phyloP scores from a whole-genome alignment of 2,888 invertebrate genomes.

The Agrochola circellaris region DNA sequence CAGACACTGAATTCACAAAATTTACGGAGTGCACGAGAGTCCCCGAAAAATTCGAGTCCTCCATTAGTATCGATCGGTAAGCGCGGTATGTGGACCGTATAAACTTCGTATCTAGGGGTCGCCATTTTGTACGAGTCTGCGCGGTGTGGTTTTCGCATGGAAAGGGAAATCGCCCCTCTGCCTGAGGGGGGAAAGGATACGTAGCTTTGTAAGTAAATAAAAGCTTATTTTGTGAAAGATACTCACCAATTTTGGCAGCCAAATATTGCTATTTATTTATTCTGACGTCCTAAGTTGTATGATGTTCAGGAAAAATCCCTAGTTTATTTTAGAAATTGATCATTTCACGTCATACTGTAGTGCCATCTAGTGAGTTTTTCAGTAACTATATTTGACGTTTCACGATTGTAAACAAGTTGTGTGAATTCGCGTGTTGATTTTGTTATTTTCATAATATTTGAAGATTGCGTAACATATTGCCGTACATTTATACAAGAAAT shows the following conservation, averaged over 20 bases:
- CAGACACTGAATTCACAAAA: slow-evolving; percentile 85
- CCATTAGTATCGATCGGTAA: slow-evolving; percentile 92
- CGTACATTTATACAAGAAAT: background rate
- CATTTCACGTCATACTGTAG: slow-evolving; percentile 83
- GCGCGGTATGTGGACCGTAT: slow-evolving; percentile 86
- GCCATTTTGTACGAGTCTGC: slow-evolving; percentile 94
- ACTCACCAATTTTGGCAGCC: slow-evolving; percentile 79
- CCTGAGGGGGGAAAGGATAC: slow-evolving; percentile 85
- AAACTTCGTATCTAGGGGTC: slow-evolving; percentile 89
- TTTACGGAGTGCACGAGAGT: slow-evolving; percentile 84
- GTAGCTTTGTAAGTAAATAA: slow-evolving; percentile 74
- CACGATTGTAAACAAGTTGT: slow-evolving; percentile 75
- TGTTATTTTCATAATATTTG: slow-evolving; percentile 46
- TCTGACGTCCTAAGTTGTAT: slow-evolving; percentile 69
- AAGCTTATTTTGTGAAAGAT: slow-evolving; percentile 64
- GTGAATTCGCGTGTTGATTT: slow-evolving; percentile 48
- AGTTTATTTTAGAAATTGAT: slow-evolving; percentile 90
- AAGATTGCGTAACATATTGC: slow-evolving; percentile 44
- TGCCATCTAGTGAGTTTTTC: slow-evolving; percentile 82
- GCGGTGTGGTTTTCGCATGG: slow-evolving; percentile 90
- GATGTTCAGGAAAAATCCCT: slow-evolving; percentile 83
- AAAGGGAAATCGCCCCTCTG: slow-evolving; percentile 89
- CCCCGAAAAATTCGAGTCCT: slow-evolving; percentile 89
- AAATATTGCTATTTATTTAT: slow-evolving; percentile 74
- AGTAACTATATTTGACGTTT: slow-evolving; percentile 80